Percentiles rank a stretch among this genome's conserved stretches.
Conservation (phyloP, 2,113 vertebrate genomes). For the Petroica traversi region DNA sequence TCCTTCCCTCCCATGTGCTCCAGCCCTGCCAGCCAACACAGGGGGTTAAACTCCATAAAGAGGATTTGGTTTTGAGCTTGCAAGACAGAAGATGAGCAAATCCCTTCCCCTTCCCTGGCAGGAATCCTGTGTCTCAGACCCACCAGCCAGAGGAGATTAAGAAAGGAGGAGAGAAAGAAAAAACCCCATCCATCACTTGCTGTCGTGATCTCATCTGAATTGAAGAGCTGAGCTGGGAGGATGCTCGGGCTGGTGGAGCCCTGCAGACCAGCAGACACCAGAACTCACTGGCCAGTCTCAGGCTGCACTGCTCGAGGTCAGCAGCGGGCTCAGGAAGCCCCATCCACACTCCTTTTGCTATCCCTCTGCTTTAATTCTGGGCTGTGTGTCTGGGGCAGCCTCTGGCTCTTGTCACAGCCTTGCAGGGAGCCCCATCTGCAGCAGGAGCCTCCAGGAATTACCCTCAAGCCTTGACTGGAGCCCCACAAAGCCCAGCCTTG, state of each 20-base stretch:
- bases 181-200: not conserved
- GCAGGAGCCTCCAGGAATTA: not conserved
- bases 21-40: not conserved
- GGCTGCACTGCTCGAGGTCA: not conserved
- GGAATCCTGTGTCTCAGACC: constrained; percentile 52
- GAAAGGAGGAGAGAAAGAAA: not conserved
- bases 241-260: not conserved
- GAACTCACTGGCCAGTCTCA: not conserved
- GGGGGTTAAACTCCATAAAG: constrained; percentile 47
- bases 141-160: constrained; percentile 49
- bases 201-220: constrained; percentile 22
- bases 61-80: constrained; percentile 56
- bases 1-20: not conserved
- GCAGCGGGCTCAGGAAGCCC: not conserved
- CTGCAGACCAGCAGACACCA: not conserved
- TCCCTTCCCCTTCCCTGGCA: constrained; percentile 48
- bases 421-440: not conserved
- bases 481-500: accelerated
- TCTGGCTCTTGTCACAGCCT: not conserved
- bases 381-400: not conserved
- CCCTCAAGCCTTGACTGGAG: accelerated
- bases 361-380: not conserved
- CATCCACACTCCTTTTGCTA: accelerated
- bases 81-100: constrained; percentile 61
- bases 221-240: constrained; percentile 7